Percentiles rank a stretch among this genome's conserved stretches.
Evolutionary conservation across 2,888 invertebrate species (phyloP).

Genomic region (Tenthredo livida): DNA sequence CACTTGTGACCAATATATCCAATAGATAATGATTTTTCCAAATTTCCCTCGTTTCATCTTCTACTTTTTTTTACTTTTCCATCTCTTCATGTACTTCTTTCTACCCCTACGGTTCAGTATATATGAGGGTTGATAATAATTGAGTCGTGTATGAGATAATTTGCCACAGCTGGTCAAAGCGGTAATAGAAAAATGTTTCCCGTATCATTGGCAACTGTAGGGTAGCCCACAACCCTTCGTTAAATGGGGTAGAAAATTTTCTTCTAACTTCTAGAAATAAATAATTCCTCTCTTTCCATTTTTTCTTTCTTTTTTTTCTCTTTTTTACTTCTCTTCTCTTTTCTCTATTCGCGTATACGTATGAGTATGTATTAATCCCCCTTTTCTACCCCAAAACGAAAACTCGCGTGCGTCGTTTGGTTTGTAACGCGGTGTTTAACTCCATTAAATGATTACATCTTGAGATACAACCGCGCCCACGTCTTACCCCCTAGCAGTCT

Average conservation of each 20-base stretch:
- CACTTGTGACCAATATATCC: not conserved
- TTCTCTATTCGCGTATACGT: not conserved
- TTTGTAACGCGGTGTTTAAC: slow-evolving; percentile 57
- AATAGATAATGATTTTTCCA: not conserved
- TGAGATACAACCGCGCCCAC: slow-evolving; percentile 34
- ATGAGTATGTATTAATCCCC: not conserved
- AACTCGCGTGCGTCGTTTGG: slow-evolving; percentile 21
- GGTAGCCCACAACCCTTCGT: slow-evolving; percentile 27
- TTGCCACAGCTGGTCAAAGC: not conserved
- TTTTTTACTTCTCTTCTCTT: not conserved
- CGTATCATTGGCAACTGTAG: not conserved
- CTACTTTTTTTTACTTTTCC: too few species aligned
- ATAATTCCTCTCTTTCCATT: not conserved
- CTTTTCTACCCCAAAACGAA: not conserved
- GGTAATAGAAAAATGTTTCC: not conserved
- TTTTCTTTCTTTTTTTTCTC: too few species aligned
- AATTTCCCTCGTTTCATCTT: not conserved
- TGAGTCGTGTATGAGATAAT: not conserved
- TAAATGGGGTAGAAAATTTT: slow-evolving; percentile 36
- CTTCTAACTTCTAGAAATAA: slow-evolving; percentile 21
- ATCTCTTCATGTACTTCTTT: not conserved
- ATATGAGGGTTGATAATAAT: slow-evolving; percentile 8
- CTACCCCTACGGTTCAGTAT: not conserved
- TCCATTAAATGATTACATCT: slow-evolving; percentile 62
- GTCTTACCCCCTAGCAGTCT: not conserved